These are phyloP conservation scores for Porites lobata DNA, from an alignment of 92 coral and sea anemone species.

Conservation along the genomic window DNA sequence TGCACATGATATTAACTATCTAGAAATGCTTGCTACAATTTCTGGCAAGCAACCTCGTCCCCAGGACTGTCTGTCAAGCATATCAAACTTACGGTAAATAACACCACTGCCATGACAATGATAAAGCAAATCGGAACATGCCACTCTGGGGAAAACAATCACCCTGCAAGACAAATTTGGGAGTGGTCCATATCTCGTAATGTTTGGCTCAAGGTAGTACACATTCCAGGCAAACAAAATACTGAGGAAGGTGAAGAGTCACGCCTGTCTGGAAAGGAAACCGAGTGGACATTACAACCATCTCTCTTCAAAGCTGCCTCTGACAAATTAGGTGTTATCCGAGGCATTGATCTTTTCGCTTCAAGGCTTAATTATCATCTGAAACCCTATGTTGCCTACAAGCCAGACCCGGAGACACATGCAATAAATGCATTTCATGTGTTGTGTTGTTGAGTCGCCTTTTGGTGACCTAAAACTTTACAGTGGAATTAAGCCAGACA, in stretches of 20 bases:
- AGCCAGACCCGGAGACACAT: slow-evolving; percentile 57
- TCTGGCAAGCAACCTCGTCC: too few relatives aligned
- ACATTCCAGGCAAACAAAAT: slow-evolving; percentile 67
- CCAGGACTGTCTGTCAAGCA: too few relatives aligned
- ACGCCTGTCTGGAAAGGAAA: slow-evolving; percentile 34
- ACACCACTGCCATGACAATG: too few relatives aligned
- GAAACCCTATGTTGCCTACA: slow-evolving; percentile 54
- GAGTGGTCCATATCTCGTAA: slow-evolving; percentile 46
- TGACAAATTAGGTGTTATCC: slow-evolving; percentile 30
- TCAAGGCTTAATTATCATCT: slow-evolving; percentile 41
- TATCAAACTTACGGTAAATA: too few relatives aligned
- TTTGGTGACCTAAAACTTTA: too few relatives aligned
- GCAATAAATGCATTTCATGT: slow-evolving; percentile 47
- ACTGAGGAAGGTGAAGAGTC: slow-evolving; percentile 59
- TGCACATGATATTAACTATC: slow-evolving; percentile 54
- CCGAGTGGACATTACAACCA: slow-evolving; percentile 53
- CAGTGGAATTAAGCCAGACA: too few relatives aligned
- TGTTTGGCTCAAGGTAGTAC: slow-evolving; percentile 49
- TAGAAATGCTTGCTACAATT: slow-evolving; percentile 56
- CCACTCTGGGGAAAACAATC: slow-evolving; percentile 59
- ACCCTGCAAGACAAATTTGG: slow-evolving; percentile 57
- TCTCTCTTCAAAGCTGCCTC: slow-evolving; percentile 30
- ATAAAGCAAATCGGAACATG: slow-evolving; percentile 74
- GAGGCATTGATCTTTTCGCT: slow-evolving; percentile 54
- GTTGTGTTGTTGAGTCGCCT: background rate